Evolutionary conservation across 2,888 invertebrate species (phyloP).

Genomic region (Stenodera caucasica): DNA sequence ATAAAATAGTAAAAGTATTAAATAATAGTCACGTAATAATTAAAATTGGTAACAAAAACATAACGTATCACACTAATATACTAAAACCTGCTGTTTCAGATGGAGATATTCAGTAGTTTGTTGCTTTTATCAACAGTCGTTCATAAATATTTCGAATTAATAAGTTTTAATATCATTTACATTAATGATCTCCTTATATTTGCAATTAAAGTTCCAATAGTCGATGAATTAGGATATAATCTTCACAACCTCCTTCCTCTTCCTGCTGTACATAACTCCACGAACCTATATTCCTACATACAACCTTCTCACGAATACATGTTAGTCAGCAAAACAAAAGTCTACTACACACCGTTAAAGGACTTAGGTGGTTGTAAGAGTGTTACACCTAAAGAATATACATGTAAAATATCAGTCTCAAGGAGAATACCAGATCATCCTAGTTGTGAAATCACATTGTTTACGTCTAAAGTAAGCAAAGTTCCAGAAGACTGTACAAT

Average conservation of each 20-base stretch:
- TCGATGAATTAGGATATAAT: constrained; percentile 12
- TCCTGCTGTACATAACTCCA: constrained; percentile 6
- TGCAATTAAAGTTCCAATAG: constrained; percentile 19
- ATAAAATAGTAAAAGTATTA: not conserved
- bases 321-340: constrained; percentile 11
- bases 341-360: constrained; percentile 15
- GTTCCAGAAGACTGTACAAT: constrained; percentile 24
- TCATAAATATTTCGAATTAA: constrained; percentile 27
- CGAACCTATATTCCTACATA: constrained; percentile 20
- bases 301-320: constrained; percentile 18
- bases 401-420: constrained; percentile 12
- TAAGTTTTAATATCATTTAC: constrained; percentile 24
- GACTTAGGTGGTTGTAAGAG: constrained; percentile 15
- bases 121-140: constrained; percentile 11
- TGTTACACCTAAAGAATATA: constrained; percentile 1
- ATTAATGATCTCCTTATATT: constrained; percentile 24
- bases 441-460: constrained; percentile 19
- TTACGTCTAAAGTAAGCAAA: constrained; percentile 1
- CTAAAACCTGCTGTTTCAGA: too few species aligned
- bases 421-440: constrained; percentile 13
- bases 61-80: not conserved
- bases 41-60: constrained; percentile 9
- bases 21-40: not conserved
- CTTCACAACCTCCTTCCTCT: constrained; percentile 18
- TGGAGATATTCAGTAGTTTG: constrained; percentile 24